Conservation (phyloP, 1,140 invertebrate genomes). For the Druon quercuslanigerum region DNA sequence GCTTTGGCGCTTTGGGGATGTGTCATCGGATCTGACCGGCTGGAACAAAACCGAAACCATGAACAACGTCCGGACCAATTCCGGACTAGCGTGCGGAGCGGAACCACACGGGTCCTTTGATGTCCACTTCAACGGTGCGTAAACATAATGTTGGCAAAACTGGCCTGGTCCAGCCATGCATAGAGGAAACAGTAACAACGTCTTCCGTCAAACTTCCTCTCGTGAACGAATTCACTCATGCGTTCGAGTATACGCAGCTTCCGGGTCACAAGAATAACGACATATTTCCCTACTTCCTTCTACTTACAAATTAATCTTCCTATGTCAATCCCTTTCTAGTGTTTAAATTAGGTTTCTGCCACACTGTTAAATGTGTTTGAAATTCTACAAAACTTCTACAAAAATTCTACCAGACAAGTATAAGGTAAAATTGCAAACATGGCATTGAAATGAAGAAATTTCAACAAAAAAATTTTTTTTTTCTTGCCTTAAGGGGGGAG, state of each 20-base stretch:
- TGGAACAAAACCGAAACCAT: not conserved
- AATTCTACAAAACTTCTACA: no score
- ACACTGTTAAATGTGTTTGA: no score
- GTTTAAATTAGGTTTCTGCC: no score
- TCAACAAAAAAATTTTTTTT: no score
- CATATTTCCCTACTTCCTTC: not conserved
- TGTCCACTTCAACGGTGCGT: slow-evolving; percentile 24
- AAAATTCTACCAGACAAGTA: no score
- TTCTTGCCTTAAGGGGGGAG: no score
- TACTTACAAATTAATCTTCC: not conserved
- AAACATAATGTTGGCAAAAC: slow-evolving; percentile 29
- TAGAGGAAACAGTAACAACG: slow-evolving; percentile 24
- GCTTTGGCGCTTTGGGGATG: slow-evolving; percentile 10
- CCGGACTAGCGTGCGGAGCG: slow-evolving; percentile 5
- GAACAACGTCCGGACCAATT: slow-evolving; percentile 12
- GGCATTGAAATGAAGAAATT: no score
- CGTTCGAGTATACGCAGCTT: not conserved
- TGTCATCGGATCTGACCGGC: slow-evolving; percentile 4
- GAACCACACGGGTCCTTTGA: slow-evolving; percentile 6
- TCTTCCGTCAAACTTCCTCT: slow-evolving; percentile 28
- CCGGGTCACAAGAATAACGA: slow-evolving; percentile 20
- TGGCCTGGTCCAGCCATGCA: slow-evolving; percentile 1
- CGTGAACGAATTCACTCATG: slow-evolving; percentile 21
- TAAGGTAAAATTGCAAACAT: no score
- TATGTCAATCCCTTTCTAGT: no score